phyloP scores from a whole-genome alignment of 2,113 vertebrate species.

The Anseranas semipalmata region DNA sequence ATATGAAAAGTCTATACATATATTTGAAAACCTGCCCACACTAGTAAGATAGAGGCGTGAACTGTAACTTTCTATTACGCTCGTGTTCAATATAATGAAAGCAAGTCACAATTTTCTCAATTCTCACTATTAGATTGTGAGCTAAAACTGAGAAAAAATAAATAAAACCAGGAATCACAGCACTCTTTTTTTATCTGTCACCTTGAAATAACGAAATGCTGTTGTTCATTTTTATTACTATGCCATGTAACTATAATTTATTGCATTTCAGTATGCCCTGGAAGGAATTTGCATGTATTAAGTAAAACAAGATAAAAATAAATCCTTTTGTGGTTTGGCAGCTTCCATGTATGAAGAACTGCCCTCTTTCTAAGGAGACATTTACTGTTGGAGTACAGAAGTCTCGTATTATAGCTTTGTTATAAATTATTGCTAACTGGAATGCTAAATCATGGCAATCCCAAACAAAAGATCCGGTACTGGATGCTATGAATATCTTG shows the following conservation, averaged over 20 bases:
- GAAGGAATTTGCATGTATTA: neutral
- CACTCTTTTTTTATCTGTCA: neutral
- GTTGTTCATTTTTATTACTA: neutral
- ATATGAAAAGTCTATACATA: neutral
- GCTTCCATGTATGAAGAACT: neutral
- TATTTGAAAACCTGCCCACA: neutral
- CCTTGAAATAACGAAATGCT: neutral
- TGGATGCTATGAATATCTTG: neutral
- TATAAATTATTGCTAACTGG: slow-evolving; percentile 8
- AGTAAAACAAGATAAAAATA: neutral
- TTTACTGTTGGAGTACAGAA: neutral
- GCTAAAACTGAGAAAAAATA: neutral
- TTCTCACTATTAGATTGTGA: neutral
- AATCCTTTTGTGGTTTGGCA: neutral
- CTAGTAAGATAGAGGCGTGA: neutral
- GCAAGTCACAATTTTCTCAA: neutral
- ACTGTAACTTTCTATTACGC: neutral
- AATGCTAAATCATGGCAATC: slow-evolving; percentile 15
- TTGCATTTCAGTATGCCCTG: neutral
- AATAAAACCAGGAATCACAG: neutral
- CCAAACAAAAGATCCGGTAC: neutral
- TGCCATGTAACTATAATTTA: neutral
- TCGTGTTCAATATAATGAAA: neutral
- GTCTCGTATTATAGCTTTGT: neutral
- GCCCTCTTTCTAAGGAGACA: neutral